Conservation (phyloP, 2,113 vertebrate species). For the Machaerirhynchus nigripectus region DNA sequence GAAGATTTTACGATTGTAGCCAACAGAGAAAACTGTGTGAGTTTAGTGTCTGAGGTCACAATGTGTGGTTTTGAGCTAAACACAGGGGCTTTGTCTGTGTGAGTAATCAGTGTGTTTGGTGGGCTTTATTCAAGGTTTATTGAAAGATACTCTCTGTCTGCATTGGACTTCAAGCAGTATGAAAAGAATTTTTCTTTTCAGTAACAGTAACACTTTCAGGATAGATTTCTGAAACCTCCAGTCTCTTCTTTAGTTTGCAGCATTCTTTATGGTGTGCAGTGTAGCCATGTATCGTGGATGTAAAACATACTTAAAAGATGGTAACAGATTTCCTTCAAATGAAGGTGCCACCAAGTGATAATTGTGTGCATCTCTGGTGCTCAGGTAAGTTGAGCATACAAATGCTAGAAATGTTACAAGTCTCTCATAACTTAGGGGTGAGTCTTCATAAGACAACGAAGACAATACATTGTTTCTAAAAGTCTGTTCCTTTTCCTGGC, state of each 20-base stretch:
- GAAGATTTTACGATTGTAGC: constrained; percentile 86
- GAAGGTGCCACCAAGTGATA: not conserved
- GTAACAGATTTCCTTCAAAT: not conserved
- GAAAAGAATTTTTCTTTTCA: not conserved
- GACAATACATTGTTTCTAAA: not conserved
- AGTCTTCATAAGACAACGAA: not conserved
- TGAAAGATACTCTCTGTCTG: not conserved
- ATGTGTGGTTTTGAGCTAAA: not conserved
- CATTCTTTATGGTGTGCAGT: not conserved
- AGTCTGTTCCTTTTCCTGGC: not conserved
- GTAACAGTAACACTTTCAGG: not conserved
- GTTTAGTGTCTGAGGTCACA: constrained; percentile 15
- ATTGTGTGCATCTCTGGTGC: not conserved
- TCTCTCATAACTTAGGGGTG: not conserved
- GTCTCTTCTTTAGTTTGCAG: not conserved
- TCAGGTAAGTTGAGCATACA: not conserved
- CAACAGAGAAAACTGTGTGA: constrained; percentile 81
- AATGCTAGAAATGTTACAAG: not conserved
- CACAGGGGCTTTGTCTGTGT: not conserved
- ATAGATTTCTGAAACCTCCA: not conserved
- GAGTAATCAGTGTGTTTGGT: not conserved
- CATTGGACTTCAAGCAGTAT: not conserved
- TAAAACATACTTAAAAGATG: not conserved
- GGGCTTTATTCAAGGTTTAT: not conserved
- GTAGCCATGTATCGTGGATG: not conserved